These are phyloP conservation scores for Gymnodraco acuticeps DNA, from an alignment of 2,797 vertebrate genomes.

Conservation along the genomic window DNA sequence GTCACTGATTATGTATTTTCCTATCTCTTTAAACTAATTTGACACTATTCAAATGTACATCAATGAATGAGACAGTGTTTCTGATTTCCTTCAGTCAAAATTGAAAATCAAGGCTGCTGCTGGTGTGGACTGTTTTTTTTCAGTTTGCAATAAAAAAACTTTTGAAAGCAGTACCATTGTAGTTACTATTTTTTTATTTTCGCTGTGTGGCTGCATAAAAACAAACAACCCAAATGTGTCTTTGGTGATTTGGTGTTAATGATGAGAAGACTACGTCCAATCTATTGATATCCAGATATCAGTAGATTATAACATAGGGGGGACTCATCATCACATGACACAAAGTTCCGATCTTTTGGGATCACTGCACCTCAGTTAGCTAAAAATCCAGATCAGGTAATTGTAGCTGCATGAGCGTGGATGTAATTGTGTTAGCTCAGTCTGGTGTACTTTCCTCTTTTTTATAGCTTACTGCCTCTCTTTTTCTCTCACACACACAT, in stretches of 20 bases:
- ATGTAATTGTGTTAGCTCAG: conserved; percentile 52
- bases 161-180: not conserved
- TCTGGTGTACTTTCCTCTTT: conserved; percentile 51
- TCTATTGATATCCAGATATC: not conserved
- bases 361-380: conserved; percentile 6
- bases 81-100: not conserved
- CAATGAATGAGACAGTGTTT: not conserved
- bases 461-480: conserved; percentile 33
- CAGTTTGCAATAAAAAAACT: not conserved
- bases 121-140: not conserved
- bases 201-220: not conserved
- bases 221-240: not conserved
- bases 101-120: not conserved
- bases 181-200: not conserved
- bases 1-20: too few species aligned
- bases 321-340: not conserved
- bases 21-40: not conserved
- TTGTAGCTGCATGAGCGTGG: conserved; percentile 34
- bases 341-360: conserved; percentile 4
- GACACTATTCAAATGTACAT: not conserved
- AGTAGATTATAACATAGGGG: not conserved
- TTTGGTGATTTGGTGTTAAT: not conserved
- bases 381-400: conserved; percentile 43
- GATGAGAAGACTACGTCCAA: conserved; percentile 7
- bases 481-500: not conserved